Percentiles rank a stretch among this genome's conserved stretches.
phyloP scores from a whole-genome alignment of 2,888 invertebrate species.

The Pimpla rufipes region DNA sequence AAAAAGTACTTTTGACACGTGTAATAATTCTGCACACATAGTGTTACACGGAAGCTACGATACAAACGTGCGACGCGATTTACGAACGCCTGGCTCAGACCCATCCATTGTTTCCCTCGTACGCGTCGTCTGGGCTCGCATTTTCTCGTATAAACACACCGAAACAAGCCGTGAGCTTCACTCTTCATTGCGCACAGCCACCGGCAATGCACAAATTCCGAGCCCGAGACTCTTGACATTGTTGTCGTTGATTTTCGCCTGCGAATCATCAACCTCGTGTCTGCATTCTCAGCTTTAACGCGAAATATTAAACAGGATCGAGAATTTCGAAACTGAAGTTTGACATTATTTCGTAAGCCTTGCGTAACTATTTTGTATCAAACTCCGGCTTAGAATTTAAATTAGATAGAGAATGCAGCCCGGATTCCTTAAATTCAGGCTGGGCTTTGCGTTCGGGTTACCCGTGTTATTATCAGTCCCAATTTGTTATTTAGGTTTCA shows the following conservation, averaged over 20 bases:
- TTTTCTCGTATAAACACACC: constrained; percentile 46
- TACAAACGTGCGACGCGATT: constrained; percentile 15
- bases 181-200: constrained; percentile 43
- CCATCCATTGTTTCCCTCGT: constrained; percentile 52
- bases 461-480: too few relatives aligned
- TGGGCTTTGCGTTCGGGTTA: too few relatives aligned
- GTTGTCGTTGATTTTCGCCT: constrained; percentile 37
- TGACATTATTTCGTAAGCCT: too few relatives aligned
- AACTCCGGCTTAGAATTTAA: neutral
- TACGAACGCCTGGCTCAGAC: constrained; percentile 36
- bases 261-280: neutral
- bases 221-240: constrained; percentile 3
- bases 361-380: neutral
- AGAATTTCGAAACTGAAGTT: neutral
- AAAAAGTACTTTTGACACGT: constrained; percentile 1
- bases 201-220: constrained; percentile 19
- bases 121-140: constrained; percentile 43
- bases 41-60: neutral
- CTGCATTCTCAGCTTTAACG: neutral
- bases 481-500: too few relatives aligned
- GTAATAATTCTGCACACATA: neutral
- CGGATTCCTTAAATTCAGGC: too few relatives aligned
- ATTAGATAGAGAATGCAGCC: too few relatives aligned
- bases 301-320: neutral
- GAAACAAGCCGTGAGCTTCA: constrained; percentile 1